Base-by-base conservation (phyloP, 2,113 vertebrate species). In the Aspiorhynchus laticeps region DNA sequence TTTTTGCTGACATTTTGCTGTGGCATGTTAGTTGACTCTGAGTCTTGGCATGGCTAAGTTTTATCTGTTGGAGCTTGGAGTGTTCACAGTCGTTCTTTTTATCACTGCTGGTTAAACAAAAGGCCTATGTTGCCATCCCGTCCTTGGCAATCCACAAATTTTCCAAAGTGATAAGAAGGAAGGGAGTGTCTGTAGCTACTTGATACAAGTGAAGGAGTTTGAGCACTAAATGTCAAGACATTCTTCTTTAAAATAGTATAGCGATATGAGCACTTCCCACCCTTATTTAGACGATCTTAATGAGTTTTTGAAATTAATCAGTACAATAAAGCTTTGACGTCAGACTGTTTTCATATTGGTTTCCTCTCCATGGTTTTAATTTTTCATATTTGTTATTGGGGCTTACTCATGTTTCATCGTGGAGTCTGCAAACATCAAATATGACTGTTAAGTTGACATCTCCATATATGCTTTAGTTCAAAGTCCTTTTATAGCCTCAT, bases 31-130 rank as follows among this genome's bases (percentile, higher is more conserved):
- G 61, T 28, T 26, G 41, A 76, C 26, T 53, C 79, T 1, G 43
- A 51, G 11, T 53, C 28, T 65, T 26, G 56, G 71, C 12, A 77
- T 33, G 21, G 36, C 53, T 17, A 10, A 31, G 6, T 80, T 65
- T 76, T 61, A 61, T 43, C 59, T 28, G 11, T 31, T 31, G 19
- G 43, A 65, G 46, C 61, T 79, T 26, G 48, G 67, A 69, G 36
- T 85, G 43, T 65, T 87, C 71, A 80, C 85, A 31, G 67, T 76
- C 33, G 43, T 80, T 19, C 67, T 51, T 77, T 73, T 87, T 85
- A 87, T 87, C 86, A 82, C 21, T 43, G 82, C 56, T 61, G 36
- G 79, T 83, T n/a, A 87, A 89, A 87, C 71, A 80, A 78, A 84
- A 85, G 56, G 56, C 48, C 26, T 82, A 63, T 85, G 79, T 80